phyloP scores from a whole-genome alignment of 1,140 invertebrate species.

The Orchestia grillus region DNA sequence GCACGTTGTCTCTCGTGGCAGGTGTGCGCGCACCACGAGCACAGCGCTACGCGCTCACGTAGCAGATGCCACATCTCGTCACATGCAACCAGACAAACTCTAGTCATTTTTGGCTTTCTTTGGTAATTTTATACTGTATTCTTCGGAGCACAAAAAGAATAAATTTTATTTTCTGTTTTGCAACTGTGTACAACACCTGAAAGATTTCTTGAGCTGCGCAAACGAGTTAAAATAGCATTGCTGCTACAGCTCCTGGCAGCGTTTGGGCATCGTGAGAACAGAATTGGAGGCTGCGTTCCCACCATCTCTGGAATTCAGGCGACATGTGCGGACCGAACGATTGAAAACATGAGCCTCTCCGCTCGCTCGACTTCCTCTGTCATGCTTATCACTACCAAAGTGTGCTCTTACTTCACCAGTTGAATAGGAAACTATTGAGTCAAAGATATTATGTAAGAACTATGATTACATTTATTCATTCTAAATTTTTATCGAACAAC shows the following conservation, averaged over 20 bases:
- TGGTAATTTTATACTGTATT: not conserved
- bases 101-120: not conserved
- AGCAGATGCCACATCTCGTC: not conserved
- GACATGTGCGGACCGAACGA: conserved; percentile 51
- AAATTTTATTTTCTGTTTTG: not conserved
- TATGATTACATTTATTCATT: not conserved
- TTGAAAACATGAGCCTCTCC: conserved; percentile 37
- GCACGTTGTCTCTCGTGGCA: conserved; percentile 49
- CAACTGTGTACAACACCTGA: not conserved
- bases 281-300: conserved; percentile 56
- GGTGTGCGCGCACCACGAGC: conserved; percentile 53
- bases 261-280: conserved; percentile 49
- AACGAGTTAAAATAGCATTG: not conserved
- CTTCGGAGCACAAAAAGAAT: not conserved
- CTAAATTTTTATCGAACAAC: not conserved
- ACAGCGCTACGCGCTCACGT: not conserved
- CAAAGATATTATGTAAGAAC: not conserved
- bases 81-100: not conserved
- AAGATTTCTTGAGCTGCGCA: not conserved
- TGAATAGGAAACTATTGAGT: not conserved
- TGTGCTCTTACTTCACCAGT: not conserved
- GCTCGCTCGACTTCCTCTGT: conserved; percentile 18
- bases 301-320: conserved; percentile 43
- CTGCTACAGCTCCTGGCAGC: not conserved
- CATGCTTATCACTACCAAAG: not conserved